Evolutionary conservation across 1,140 invertebrate genomes (phyloP).

Genomic region (Maconellicoccus hirsutus): DNA sequence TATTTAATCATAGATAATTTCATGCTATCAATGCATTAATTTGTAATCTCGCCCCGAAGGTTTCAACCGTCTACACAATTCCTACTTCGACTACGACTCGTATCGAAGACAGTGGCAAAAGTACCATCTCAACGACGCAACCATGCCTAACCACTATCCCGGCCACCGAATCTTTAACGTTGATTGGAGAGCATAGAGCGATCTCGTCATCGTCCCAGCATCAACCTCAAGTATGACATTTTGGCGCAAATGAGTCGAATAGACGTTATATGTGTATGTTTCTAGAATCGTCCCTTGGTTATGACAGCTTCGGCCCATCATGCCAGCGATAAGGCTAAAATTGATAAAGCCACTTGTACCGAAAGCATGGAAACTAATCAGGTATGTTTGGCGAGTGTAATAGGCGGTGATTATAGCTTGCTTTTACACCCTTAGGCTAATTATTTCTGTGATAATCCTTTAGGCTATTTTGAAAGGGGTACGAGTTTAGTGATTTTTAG

Average conservation of each 20-base stretch:
- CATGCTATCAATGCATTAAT: background rate
- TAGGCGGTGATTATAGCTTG: too few relatives aligned
- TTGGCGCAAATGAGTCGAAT: too few relatives aligned
- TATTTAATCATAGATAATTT: background rate
- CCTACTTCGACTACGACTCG: background rate
- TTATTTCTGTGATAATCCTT: too few relatives aligned
- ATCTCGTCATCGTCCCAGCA: background rate
- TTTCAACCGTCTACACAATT: background rate
- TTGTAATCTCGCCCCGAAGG: background rate
- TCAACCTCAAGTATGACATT: conserved; percentile 1
- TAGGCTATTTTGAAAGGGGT: too few relatives aligned
- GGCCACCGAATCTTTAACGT: conserved; percentile 19
- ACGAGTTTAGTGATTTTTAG: too few relatives aligned
- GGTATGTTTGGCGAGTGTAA: conserved; percentile 1
- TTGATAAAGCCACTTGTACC: conserved; percentile 34
- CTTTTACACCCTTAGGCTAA: background rate
- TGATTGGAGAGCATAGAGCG: conserved; percentile 27
- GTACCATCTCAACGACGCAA: background rate
- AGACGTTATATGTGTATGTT: background rate
- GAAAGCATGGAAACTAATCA: conserved; percentile 11
- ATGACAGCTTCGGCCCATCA: conserved; percentile 32
- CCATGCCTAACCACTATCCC: background rate
- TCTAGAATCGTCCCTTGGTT: background rate
- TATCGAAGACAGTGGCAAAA: background rate
- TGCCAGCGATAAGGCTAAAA: conserved; percentile 29